Base-by-base conservation (phyloP, 1,140 invertebrate genomes). In the Aethina tumida region DNA sequence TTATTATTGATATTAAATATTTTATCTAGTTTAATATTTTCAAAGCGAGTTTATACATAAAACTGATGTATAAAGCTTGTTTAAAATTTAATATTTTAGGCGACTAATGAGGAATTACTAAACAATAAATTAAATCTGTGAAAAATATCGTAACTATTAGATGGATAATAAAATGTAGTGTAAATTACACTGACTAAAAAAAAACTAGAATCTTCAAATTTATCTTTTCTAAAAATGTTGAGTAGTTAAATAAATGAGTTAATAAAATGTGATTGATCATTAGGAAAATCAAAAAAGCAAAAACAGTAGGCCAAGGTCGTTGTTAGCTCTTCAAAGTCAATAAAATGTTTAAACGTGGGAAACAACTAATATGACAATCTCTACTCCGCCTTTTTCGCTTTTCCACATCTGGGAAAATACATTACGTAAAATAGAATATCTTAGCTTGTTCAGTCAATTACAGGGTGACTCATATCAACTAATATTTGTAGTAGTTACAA, bases 361-460 rank as follows among this genome's bases (percentile, higher is more conserved):
- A 45, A 46, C 43, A 42, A 41, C 31, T 41, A 35, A 42, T 24
- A 39, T 31, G 47, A 49, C 47, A 49, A 49, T 49, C 47, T 49
- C 37, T 41, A 46, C 20, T 36, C 46, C 41, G 47, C 47, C 47
- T 49, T 49, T 39, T 36, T 35, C 29, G 21, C 28, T 31, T 22
- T 14, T 33, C 14, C 18, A 14, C n/a, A 15, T 9, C 13, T 10
- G 17, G 9, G 22, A 34, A 19, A 9, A 18, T 8, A 16, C 26
- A 10, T 15, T 15, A 36, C 9, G 15, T 15, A 31, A 31, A 15
- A 31, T 16, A 31, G 24, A 26, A 26, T n/a, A 2, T 10, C n/a
- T 13, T n/a, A 10, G n/a, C 14, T 26, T 5, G 24, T n/a, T 10
- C 5, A 26, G 2, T 26, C n/a, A 26, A 26, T 10, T 26, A 26